Evolutionary conservation across 2,797 vertebrate genomes (phyloP).

Genomic region (Pelobates cultripes): DNA sequence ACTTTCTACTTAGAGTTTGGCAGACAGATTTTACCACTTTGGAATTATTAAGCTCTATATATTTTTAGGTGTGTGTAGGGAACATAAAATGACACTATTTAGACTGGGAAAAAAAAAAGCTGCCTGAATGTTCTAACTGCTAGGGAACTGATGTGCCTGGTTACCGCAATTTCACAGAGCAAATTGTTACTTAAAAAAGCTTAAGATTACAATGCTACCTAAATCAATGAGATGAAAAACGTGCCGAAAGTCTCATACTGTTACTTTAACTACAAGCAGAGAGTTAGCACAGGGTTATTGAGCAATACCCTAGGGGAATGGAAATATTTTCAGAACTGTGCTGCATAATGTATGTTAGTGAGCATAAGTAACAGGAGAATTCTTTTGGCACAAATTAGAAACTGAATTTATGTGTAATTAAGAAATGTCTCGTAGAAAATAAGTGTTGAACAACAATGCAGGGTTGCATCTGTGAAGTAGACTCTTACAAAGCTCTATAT

Average conservation of each 20-base stretch:
- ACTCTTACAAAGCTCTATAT: not conserved
- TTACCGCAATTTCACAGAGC: slow-evolving; percentile 27
- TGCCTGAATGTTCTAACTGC: slow-evolving; percentile 15
- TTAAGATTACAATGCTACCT: slow-evolving; percentile 21
- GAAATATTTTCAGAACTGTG: slow-evolving; percentile 45
- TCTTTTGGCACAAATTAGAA: slow-evolving; percentile 23
- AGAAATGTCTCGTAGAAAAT: slow-evolving; percentile 37
- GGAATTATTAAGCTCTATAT: slow-evolving; percentile 65
- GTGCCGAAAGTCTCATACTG: slow-evolving; percentile 30
- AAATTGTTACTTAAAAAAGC: slow-evolving; percentile 35
- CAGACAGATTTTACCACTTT: slow-evolving; percentile 59
- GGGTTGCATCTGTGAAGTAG: not conserved
- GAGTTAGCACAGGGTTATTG: slow-evolving; percentile 41
- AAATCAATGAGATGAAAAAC: slow-evolving; percentile 29
- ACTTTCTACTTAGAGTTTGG: slow-evolving; percentile 65
- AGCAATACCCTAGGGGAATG: slow-evolving; percentile 42
- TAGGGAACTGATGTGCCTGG: slow-evolving; percentile 7
- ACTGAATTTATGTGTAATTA: slow-evolving; percentile 31
- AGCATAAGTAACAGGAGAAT: slow-evolving; percentile 15
- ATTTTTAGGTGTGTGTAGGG: slow-evolving; percentile 36
- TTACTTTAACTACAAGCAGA: slow-evolving; percentile 7
- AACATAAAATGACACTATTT: slow-evolving; percentile 41
- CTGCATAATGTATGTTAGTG: slow-evolving; percentile 41
- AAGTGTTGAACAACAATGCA: slow-evolving; percentile 14
- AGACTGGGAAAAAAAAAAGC: not conserved